phyloP scores from a whole-genome alignment of 1,140 invertebrate genomes.

The Drosophila repleta region DNA sequence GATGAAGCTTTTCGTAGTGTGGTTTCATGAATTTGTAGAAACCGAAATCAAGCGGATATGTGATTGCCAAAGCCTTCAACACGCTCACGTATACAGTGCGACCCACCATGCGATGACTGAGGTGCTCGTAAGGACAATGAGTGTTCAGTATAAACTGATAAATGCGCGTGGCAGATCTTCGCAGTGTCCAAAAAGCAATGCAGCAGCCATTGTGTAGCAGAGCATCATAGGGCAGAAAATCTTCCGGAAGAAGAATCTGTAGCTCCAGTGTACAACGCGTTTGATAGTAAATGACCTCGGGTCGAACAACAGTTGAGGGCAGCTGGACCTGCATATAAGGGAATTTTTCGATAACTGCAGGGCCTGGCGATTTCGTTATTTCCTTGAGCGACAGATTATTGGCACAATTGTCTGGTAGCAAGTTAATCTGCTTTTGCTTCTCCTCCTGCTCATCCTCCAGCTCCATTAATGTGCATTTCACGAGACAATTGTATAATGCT shows the following conservation, averaged over 20 bases:
- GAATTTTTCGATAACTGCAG: background rate
- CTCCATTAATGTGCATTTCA: constrained; percentile 18
- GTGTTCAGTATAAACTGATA: constrained; percentile 38
- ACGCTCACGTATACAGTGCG: constrained; percentile 53
- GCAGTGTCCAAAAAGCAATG: constrained; percentile 27
- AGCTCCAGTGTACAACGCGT: constrained; percentile 41
- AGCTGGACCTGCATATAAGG: background rate
- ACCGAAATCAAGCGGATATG: constrained; percentile 42
- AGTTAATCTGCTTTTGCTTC: too few species aligned
- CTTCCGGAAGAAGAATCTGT: constrained; percentile 36
- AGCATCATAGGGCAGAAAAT: constrained; percentile 10
- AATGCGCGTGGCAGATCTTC: background rate
- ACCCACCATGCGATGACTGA: constrained; percentile 24
- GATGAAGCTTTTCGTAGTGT: constrained; percentile 34
- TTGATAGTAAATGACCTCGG: constrained; percentile 47
- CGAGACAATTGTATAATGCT: constrained; percentile 26
- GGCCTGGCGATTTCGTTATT: too few species aligned
- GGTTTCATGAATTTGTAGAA: constrained; percentile 45
- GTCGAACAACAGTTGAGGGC: constrained; percentile 4
- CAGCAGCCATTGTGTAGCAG: constrained; percentile 7
- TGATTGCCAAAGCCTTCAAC: constrained; percentile 7
- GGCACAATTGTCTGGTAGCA: too few species aligned
- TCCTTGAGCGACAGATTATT: background rate
- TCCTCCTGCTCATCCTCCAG: background rate
- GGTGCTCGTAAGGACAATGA: background rate